These are phyloP conservation scores for Brachyopa scutellaris DNA, from an alignment of 2,888 invertebrate genomes.

Conservation along the genomic window DNA sequence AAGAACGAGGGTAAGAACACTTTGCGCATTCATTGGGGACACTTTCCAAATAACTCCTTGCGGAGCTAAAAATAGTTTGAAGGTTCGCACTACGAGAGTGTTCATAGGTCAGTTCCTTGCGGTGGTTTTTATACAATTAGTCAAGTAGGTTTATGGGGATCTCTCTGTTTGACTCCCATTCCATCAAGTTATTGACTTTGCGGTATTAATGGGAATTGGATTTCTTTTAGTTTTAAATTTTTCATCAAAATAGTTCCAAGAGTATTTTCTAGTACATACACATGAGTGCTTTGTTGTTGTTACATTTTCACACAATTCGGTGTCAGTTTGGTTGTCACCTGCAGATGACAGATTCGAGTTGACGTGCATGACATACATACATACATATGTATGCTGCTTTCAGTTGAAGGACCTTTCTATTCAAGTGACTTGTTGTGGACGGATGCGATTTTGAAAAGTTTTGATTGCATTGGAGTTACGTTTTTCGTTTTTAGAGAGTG, in stretches of 20 bases:
- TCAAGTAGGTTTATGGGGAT: too few relatives aligned
- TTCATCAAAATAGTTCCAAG: background rate
- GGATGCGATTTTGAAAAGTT: background rate
- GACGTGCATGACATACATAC: too few relatives aligned
- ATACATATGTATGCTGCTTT: too few relatives aligned
- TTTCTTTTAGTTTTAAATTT: background rate
- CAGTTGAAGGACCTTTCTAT: constrained; percentile 29
- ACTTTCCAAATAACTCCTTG: constrained; percentile 40
- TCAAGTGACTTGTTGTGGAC: background rate
- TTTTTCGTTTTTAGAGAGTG: background rate
- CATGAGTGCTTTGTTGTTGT: too few relatives aligned
- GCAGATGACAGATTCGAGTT: constrained; percentile 20
- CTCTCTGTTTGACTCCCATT: background rate
- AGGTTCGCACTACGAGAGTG: constrained; percentile 26
- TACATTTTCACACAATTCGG: background rate
- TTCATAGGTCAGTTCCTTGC: constrained; percentile 44
- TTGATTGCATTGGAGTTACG: background rate
- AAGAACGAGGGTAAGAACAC: constrained; percentile 9
- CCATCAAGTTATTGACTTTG: constrained; percentile 4
- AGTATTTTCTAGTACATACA: background rate
- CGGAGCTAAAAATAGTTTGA: constrained; percentile 50
- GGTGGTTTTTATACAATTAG: constrained; percentile 40
- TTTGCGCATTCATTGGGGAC: constrained; percentile 32
- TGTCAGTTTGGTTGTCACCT: too few relatives aligned
- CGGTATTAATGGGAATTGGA: constrained; percentile 21